phyloP scores from a whole-genome alignment of 2,888 invertebrate genomes.

The Ochropleura plecta region DNA sequence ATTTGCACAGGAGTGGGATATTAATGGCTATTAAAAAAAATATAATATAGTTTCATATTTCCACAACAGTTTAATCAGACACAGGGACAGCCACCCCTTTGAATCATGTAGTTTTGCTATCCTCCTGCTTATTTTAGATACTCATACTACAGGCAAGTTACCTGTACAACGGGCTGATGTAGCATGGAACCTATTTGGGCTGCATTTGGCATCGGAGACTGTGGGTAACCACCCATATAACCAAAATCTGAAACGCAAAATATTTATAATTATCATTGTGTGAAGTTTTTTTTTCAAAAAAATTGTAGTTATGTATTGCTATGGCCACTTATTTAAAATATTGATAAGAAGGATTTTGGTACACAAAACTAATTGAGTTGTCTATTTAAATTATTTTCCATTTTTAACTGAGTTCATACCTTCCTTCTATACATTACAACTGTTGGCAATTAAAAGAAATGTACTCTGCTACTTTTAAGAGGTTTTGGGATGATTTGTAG shows the following conservation, averaged over 20 bases:
- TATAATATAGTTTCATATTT: too few relatives aligned
- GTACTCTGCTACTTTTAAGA: neutral
- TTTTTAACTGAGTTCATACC: neutral
- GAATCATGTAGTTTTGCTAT: neutral
- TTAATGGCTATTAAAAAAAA: too few relatives aligned
- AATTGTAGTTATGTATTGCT: too few relatives aligned
- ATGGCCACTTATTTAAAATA: too few relatives aligned
- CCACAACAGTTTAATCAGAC: neutral
- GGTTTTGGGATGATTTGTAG: neutral
- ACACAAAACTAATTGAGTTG: neutral
- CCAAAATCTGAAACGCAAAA: constrained; percentile 76
- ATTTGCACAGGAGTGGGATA: too few relatives aligned
- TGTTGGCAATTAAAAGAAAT: neutral
- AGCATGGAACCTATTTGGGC: constrained; percentile 85
- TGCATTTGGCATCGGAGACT: constrained; percentile 78
- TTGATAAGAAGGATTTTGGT: too few relatives aligned
- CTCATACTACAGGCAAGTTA: constrained; percentile 49
- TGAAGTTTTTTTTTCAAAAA: neutral
- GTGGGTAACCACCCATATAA: constrained; percentile 77
- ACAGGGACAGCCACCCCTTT: neutral
- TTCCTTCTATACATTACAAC: neutral
- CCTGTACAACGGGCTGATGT: constrained; percentile 88
- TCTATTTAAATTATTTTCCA: neutral
- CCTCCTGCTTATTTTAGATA: neutral
- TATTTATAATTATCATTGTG: neutral